A percentile compares a stretch with the other conserved stretches of the same genome.
These are phyloP conservation scores for Diogma glabrata DNA, from an alignment of 2,888 invertebrate species.

Conservation along the genomic window DNA sequence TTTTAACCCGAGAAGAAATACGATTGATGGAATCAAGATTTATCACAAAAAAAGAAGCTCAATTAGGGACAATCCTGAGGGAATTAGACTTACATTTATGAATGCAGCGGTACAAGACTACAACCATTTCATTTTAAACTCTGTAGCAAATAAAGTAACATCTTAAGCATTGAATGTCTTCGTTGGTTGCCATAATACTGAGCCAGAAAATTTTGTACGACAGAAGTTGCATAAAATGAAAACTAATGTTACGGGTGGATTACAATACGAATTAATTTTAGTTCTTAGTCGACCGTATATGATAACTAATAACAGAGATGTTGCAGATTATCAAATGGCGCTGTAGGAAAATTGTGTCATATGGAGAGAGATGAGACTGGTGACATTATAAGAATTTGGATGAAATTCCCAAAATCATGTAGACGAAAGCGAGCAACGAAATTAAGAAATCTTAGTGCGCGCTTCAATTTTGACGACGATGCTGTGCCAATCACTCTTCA, in stretches of 20 bases:
- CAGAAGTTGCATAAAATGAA: conserved; percentile 17
- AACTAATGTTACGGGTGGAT: conserved; percentile 12
- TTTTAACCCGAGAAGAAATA: too few relatives aligned
- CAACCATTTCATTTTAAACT: too few relatives aligned
- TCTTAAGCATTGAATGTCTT: conserved; percentile 11
- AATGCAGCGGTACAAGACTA: too few relatives aligned
- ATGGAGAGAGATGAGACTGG: not conserved
- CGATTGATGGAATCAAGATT: not conserved
- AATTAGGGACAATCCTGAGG: too few relatives aligned
- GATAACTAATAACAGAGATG: too few relatives aligned
- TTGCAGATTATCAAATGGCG: too few relatives aligned
- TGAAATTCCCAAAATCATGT: not conserved
- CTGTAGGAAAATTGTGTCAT: too few relatives aligned
- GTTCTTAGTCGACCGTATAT: conserved; percentile 16
- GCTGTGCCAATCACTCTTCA: too few relatives aligned
- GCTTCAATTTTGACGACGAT: too few relatives aligned
- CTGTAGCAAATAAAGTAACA: conserved; percentile 11
- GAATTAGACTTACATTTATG: too few relatives aligned
- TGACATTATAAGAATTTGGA: not conserved
- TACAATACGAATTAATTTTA: conserved; percentile 15
- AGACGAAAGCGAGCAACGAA: not conserved
- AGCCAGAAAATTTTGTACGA: conserved; percentile 14
- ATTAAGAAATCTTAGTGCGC: not conserved
- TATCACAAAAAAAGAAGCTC: not conserved
- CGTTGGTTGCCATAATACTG: conserved; percentile 11